Evolutionary conservation across 2,797 vertebrate species (phyloP), one percentile per base, ranked within the genome.

Genomic region (Euphonia xanthogaster): DNA sequence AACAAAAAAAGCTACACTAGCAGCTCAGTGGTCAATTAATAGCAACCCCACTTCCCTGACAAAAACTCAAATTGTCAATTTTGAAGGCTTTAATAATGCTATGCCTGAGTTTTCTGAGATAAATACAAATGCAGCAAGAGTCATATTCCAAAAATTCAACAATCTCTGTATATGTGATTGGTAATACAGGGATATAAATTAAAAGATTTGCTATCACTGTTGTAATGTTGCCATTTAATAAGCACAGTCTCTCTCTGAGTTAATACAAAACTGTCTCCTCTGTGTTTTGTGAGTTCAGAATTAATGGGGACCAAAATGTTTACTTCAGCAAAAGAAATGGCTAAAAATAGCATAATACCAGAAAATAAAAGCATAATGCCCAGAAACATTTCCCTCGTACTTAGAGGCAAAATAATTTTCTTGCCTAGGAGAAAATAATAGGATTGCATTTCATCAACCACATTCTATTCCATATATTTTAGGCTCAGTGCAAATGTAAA

Each of bases 171-270:
- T 14, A n/a, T 62, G 51, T 45, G 44, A 27, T 91, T 47, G 57
- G 67, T 53, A 61, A 44, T 87, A 33, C 57, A 94, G 30, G 45
- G 82, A 91, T 95, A 90, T 81, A 86, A 92, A 90, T 93, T 57
- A 83, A 93, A 63, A 87, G 20, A 58, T 79, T 77, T 71, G 44
- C 75, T 79, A 33, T 94, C 83, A 30, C 22, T 78, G 62, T 50
- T 92, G 74, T 70, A 85, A 62, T 77, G 57, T 88, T 94, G 68
- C 75, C 27, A 73, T 79, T 95, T 96, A 88, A 95, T 92, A 91
- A 95, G 27, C 57, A 76, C 27, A 82, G 39, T 88, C 68, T 81
- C 62, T 80, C 67, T 79, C 72, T 83, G 66, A 77, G 51, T 57
- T 93, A 91, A 67, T 91, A 86, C 17, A 16, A 92, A 93, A 86